Base-by-base conservation (phyloP, 2,888 invertebrate genomes). In the Cheilosia variabilis region DNA sequence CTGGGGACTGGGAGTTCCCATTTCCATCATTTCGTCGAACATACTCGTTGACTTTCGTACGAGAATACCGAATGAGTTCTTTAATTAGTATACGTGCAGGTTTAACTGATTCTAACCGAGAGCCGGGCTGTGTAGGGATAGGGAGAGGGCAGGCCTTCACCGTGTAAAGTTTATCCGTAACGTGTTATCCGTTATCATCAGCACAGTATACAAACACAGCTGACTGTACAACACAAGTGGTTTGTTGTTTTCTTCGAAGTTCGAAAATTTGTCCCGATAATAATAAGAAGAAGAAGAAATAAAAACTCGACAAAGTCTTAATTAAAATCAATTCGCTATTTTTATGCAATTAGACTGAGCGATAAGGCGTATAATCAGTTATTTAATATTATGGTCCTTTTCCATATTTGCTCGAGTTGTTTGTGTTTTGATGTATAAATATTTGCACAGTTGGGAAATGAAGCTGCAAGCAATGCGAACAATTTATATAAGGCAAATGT, bases 271-370 rank as follows among this genome's bases (percentile, higher is more conserved):
- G 45, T 34, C 22, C 37, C 47, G 63, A 66, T 57, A 75, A 41
- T 41, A 53, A 47, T 52, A 10, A 43, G 27, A 43, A 53, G 0
- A 45, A 34, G 10, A n/a, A 50, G 66, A 10, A 31, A 45, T 27
- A 15, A 31, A 37, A 27, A 27, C 6, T 27, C 27, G 1, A 6
- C 6, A 1, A 27, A 50, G 57, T 57, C 50, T 76, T 60, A 76
- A 76, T 68, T 76, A 68, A 73, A 73, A 60, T 68, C 60, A 68
- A 76, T 76, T 68, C 52, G 43, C 52, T 68, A 58, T 71, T 60
- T 71, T 58, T 71, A 43, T 60, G 60, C 60, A 76, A 66, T 76
- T 52, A 45, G 68, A 53, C 24, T 53, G 68, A 5, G 31, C 24
- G 76, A 76, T 76, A 68, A 76, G 66, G 19, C 60, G 52, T 45